Evolutionary conservation across 2,797 vertebrate genomes (phyloP).

Genomic region (Hippopotamyrus pictus): DNA sequence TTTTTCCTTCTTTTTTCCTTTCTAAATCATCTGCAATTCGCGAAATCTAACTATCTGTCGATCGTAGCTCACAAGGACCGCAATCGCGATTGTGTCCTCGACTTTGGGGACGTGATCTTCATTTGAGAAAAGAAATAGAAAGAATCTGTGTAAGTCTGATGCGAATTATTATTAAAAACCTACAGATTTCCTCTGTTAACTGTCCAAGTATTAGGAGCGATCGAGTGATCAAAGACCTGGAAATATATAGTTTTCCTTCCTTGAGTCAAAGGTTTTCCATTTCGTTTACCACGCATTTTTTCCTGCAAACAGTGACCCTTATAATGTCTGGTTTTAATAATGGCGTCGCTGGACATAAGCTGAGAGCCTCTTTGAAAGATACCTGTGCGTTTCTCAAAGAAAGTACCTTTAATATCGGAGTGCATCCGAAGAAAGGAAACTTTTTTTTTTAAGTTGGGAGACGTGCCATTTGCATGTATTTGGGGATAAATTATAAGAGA

Average conservation of each 20-base stretch:
- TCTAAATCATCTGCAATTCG: background rate
- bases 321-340: background rate
- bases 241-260: background rate
- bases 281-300: background rate
- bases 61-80: background rate
- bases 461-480: background rate
- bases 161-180: background rate
- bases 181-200: background rate
- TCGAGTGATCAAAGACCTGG: background rate
- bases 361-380: background rate
- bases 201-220: background rate
- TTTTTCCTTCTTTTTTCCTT: background rate
- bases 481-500: background rate
- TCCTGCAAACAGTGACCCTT: background rate
- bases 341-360: background rate
- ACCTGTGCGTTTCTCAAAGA: background rate
- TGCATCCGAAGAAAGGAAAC: background rate
- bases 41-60: background rate
- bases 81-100: background rate
- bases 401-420: background rate
- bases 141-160: background rate
- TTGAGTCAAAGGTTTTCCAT: background rate
- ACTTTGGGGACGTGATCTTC: background rate
- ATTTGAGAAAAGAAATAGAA: conserved; percentile 7
- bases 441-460: background rate